phyloP scores from a whole-genome alignment of 2,113 vertebrate species.

The Rafetus swinhoei region DNA sequence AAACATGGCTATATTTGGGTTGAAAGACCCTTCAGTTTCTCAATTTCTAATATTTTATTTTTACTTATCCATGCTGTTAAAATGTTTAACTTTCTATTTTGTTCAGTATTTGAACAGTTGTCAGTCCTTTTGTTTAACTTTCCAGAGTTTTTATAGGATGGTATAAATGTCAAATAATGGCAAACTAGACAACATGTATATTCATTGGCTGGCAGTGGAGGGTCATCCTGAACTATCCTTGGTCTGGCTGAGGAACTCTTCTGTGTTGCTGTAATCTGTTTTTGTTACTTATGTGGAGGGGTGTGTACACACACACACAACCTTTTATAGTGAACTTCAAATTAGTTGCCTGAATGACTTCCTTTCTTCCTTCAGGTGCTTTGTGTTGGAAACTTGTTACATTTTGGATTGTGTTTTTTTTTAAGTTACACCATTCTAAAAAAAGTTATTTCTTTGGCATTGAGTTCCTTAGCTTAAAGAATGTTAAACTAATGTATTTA shows the following conservation, averaged over 20 bases:
- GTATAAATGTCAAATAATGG: slow-evolving; percentile 8
- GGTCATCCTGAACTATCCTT: background rate
- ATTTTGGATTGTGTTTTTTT: background rate
- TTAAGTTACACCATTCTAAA: background rate
- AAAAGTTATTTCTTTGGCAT: background rate
- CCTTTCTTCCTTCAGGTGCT: background rate
- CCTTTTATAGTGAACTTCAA: slow-evolving; percentile 4
- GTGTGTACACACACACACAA: background rate
- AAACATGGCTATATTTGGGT: slow-evolving; percentile 59
- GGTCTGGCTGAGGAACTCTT: slow-evolving; percentile 35
- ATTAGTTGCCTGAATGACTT: slow-evolving; percentile 10
- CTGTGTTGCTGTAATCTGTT: slow-evolving; percentile 20
- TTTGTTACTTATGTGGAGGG: background rate
- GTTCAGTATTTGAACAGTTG: slow-evolving; percentile 26
- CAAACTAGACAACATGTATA: background rate
- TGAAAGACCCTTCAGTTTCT: slow-evolving; percentile 48
- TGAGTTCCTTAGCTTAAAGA: background rate
- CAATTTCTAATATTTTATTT: slow-evolving; percentile 55
- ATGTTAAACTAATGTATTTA: background rate
- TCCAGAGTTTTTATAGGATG: slow-evolving; percentile 35
- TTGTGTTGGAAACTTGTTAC: background rate
- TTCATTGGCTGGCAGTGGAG: background rate
- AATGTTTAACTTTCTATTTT: background rate
- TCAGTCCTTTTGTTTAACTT: slow-evolving; percentile 39
- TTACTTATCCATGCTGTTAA: slow-evolving; percentile 37